Evolutionary conservation across 2,888 invertebrate species (phyloP).

Genomic region (Zaprionus lineosus): DNA sequence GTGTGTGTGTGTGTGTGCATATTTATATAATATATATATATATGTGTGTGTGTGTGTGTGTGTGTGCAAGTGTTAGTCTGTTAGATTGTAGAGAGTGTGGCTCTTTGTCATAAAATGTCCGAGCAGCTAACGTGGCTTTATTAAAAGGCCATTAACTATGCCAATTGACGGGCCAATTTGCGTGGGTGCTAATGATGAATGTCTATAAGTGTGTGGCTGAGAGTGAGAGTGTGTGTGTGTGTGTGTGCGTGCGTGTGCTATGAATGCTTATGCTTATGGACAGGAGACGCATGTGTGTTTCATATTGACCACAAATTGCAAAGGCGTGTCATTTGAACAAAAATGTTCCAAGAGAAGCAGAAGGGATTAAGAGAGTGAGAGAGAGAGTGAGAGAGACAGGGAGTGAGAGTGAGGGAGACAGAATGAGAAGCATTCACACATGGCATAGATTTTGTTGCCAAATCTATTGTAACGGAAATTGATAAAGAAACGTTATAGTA

Average conservation of each 20-base stretch:
- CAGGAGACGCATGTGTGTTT: background rate
- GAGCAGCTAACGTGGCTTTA: conserved; percentile 27
- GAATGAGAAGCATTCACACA: conserved; percentile 33
- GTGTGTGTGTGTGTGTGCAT: background rate
- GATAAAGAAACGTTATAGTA: conserved; percentile 72
- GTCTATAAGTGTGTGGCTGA: background rate
- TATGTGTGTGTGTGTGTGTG: background rate
- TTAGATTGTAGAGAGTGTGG: conserved; percentile 24
- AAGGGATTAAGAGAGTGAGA: background rate
- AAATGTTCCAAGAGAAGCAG: background rate
- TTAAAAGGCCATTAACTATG: conserved; percentile 39
- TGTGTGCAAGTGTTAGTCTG: background rate
- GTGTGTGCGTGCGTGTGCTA: no score
- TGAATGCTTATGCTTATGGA: no score
- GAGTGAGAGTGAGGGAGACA: no score
- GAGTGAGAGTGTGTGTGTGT: no score
- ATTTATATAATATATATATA: no score
- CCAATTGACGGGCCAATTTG: conserved; percentile 38
- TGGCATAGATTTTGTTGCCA: conserved; percentile 28
- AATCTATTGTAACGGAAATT: conserved; percentile 62
- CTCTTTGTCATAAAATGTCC: conserved; percentile 22
- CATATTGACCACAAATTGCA: conserved; percentile 32
- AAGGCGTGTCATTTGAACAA: conserved; percentile 39
- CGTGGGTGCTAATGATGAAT: conserved; percentile 31
- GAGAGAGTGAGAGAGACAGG: background rate